These are phyloP conservation scores for Chalcis sispes DNA, from an alignment of 2,888 invertebrate species.

Conservation along the genomic window DNA sequence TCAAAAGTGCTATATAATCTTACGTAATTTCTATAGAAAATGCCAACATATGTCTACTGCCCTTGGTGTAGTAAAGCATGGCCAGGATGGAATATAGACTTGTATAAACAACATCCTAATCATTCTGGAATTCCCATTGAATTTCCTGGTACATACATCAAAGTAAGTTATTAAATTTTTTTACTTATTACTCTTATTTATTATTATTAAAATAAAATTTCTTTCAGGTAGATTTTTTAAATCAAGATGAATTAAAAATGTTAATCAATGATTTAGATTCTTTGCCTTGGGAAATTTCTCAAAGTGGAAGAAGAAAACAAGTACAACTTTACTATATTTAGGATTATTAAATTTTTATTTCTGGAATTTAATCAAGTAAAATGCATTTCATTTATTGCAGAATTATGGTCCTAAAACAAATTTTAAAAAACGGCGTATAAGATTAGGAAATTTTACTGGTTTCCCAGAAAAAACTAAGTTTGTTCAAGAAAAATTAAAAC, in stretches of 20 bases:
- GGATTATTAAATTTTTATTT: constrained; percentile 10
- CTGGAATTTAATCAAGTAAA: constrained; percentile 3
- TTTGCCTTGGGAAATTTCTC: constrained; percentile 92
- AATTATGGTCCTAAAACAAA: constrained; percentile 99
- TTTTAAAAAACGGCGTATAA: constrained; percentile 94
- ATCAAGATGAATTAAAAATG: constrained; percentile 81
- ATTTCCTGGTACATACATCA: constrained; percentile 83
- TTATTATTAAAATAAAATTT: constrained; percentile 45
- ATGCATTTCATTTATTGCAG: constrained; percentile 71
- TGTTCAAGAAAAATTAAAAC: constrained; percentile 85
- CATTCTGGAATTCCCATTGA: constrained; percentile 81
- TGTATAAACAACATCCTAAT: constrained; percentile 82
- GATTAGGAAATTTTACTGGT: constrained; percentile 87
- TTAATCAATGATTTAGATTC: constrained; percentile 85
- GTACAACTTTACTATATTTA: constrained; percentile 68
- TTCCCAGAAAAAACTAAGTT: constrained; percentile 89
- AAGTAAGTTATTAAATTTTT: constrained; percentile 68
- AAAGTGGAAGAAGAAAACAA: constrained; percentile 97
- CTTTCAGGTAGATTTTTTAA: constrained; percentile 85
- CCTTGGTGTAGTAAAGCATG: constrained; percentile 85
- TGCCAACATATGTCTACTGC: constrained; percentile 85
- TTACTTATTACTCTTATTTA: neutral
- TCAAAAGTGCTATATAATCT: neutral
- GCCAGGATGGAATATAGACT: constrained; percentile 83
- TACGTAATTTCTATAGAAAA: constrained; percentile 74